Evolutionary conservation across 2,797 vertebrate genomes (phyloP).

Genomic region (Eremophila alpestris): DNA sequence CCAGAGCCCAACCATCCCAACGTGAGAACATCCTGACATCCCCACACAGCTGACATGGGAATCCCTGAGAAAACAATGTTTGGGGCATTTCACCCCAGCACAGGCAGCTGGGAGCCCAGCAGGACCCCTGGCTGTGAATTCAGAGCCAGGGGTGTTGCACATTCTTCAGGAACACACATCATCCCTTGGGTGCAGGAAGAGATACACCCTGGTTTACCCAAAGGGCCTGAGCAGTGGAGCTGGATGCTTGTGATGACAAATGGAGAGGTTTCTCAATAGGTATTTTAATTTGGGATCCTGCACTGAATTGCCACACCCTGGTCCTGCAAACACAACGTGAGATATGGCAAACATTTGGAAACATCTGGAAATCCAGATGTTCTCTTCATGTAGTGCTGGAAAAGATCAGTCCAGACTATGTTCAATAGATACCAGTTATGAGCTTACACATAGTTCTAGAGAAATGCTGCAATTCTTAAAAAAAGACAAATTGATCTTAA

Average conservation of each 20-base stretch:
- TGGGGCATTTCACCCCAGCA: not conserved
- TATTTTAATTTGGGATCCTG: conserved; percentile 11
- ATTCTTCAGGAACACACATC: not conserved
- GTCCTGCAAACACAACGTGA: not conserved
- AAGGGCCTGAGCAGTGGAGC: not conserved
- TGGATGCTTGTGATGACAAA: not conserved
- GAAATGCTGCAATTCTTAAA: conserved; percentile 30
- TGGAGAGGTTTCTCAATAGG: not conserved
- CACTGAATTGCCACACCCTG: not conserved
- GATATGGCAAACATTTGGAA: conserved; percentile 21
- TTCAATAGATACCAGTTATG: conserved; percentile 30
- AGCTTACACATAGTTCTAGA: conserved; percentile 42
- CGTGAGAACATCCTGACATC: fast-evolving
- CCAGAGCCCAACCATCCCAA: not conserved
- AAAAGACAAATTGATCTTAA: conserved; percentile 68
- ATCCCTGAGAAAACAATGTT: not conserved
- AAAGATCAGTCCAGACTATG: not conserved
- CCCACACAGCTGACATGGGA: not conserved
- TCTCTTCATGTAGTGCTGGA: not conserved
- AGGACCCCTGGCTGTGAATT: not conserved
- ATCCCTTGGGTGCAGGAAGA: not conserved
- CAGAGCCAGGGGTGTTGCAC: not conserved
- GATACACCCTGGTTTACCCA: not conserved
- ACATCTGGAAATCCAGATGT: conserved; percentile 6
- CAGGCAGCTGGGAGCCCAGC: not conserved